Base-by-base conservation (phyloP, 2,888 invertebrate species). In the Pachydiplax longipennis region DNA sequence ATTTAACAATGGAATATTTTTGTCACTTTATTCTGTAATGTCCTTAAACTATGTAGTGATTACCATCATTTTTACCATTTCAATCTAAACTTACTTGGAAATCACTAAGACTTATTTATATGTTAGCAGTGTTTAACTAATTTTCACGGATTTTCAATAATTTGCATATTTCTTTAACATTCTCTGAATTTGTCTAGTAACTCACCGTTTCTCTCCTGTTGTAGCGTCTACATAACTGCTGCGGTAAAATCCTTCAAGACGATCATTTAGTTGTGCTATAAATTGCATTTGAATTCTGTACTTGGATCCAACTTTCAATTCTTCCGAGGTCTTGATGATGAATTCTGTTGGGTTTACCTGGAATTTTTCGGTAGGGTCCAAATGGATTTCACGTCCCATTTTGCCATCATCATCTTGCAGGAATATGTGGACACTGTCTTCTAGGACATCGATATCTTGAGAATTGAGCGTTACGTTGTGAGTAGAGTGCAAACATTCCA, bases 241-340 rank as follows among this genome's bases (percentile, higher is more conserved):
- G 91, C 94, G 93, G 92, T 96, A 96, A 93, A 96, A 95, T 90
- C 96, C 96, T 13, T 92, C 92, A 53, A 94, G 92, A 61, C 93
- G 92, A 91, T 94, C 93, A 91, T 93, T 93, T 8, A 95, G 92
- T 31, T 92, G 92, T 1, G 94, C 94, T 0, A 92, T 92, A 92
- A 93, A 95, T 40, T 93, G 92, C 92, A 94, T 93, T 80, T 92
- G 92, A 31, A 95, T 91, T 13, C 92, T 92, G 92, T 94, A 95
- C 2, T 91, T 91, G 31, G 92, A 91, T 1, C 93, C 94, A 0
- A 91, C 92, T 25, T 91, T 91, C 87, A 94, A 91, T 15, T 91
- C 81, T 10, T 91, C 91, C 53, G 91, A 91, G 65, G 94, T 92
- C 25, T 92, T 91, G 12, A 94, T 92, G 31, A 94, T 92, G 82